Conservation (phyloP, 2,113 vertebrate genomes). For the Castor canadensis region DNA sequence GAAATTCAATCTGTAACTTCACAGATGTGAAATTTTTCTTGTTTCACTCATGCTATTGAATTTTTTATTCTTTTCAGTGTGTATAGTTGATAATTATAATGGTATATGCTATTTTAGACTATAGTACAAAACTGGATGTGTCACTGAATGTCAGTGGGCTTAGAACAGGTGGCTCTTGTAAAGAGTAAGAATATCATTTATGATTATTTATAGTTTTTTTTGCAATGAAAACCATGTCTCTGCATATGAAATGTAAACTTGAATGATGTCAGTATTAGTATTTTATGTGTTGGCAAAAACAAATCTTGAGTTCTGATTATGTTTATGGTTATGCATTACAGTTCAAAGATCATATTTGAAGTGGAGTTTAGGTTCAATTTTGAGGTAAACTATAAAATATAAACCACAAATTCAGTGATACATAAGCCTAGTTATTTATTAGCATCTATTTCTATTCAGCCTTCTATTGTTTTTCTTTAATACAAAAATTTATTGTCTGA, state of each 20-base stretch:
- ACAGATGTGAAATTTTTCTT: conserved; percentile 21
- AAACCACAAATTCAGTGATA: background rate
- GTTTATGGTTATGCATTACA: background rate
- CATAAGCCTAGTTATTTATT: background rate
- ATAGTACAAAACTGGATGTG: background rate
- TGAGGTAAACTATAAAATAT: background rate
- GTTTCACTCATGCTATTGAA: conserved; percentile 61
- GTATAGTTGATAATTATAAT: conserved; percentile 54
- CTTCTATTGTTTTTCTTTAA: background rate
- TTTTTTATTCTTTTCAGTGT: conserved; percentile 54
- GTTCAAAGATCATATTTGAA: background rate
- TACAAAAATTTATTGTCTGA: background rate
- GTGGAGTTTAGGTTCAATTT: background rate
- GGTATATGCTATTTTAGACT: conserved; percentile 53
- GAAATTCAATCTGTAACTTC: background rate
- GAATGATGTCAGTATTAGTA: background rate
- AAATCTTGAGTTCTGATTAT: background rate
- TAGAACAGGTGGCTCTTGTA: conserved; percentile 40
- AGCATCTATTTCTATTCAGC: background rate
- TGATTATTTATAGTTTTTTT: conserved; percentile 54
- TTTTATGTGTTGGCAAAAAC: background rate
- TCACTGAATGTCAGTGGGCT: background rate
- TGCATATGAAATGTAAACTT: background rate
- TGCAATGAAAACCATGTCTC: background rate
- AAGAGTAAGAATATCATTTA: conserved; percentile 41